Evolutionary conservation across 2,888 invertebrate species (phyloP), one percentile per base, ranked within the genome.

Genomic region (Pseudococcus longispinus): DNA sequence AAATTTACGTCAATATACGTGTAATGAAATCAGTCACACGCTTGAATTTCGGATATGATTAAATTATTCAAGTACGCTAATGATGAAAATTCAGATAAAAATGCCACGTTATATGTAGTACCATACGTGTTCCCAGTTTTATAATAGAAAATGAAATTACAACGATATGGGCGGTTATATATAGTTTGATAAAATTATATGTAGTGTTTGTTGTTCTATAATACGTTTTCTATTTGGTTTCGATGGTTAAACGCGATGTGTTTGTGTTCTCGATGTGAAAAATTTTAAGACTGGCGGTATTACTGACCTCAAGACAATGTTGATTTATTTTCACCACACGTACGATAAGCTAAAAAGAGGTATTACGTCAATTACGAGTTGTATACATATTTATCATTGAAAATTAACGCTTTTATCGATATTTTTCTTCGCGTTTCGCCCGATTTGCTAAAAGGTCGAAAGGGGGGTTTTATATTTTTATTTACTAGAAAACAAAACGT

Each of bases 301-400:
- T 60, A 60, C 60, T 60, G 60, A 60, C 60, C 60, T 60, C 60
- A 60, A 60, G 60, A 60, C 60, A 23, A 60, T 60, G 60, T 23
- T 60, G 60, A 60, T 60, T 60, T 60, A 60, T 60, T 60, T 60
- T 60, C 60, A 60, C 23, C 60, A 23, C 60, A 23, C 1, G 20
- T 60, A 60, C 60, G 60, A 60, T 60, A 60, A 60, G 60, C n/a
- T 23, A 23, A 60, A 60, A 60, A 1, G 9, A 60, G 60, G 20
- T 60, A 60, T 60, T 60, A 60, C 60, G 60, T 60, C 60, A 60
- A 23, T 60, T 60, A 60, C 13, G 6, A 23, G 23, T 51, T 51
- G n/a, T 51, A 51, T n/a, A 51, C n/a, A 51, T 60, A 23, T 23
- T 60, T 60, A 60, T 60, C 60, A 5, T 60, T 60, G 13, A 23